phyloP scores from a whole-genome alignment of 2,888 invertebrate species.

The Pelosia muscerda region DNA sequence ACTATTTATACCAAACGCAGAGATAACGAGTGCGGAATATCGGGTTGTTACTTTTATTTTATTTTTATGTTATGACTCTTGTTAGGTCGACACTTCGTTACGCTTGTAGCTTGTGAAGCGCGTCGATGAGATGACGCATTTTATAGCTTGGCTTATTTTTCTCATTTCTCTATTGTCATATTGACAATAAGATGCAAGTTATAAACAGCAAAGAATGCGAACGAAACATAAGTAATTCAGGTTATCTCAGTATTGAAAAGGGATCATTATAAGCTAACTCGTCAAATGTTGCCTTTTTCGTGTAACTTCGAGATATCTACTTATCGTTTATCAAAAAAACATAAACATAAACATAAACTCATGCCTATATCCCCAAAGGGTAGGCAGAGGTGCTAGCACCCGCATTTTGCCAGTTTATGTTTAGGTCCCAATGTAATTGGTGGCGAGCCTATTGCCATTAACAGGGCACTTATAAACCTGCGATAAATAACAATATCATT shows the following conservation, averaged over 20 bases:
- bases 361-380: no score
- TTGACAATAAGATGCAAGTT: background rate
- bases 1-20: slow-evolving; percentile 58
- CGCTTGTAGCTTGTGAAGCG: slow-evolving; percentile 44
- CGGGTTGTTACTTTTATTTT: slow-evolving; percentile 71
- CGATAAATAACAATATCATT: no score
- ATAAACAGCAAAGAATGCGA: no score
- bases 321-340: no score
- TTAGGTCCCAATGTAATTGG: no score
- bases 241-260: background rate
- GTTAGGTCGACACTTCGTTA: slow-evolving; percentile 66
- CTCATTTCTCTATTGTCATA: background rate
- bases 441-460: no score
- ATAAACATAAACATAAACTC: no score
- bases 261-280: background rate
- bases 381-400: no score
- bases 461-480: no score
- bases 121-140: slow-evolving; percentile 31
- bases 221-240: background rate
- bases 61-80: slow-evolving; percentile 68
- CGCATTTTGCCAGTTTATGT: no score
- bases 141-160: slow-evolving; percentile 20
- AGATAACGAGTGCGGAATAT: slow-evolving; percentile 71
- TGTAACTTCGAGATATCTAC: no score
- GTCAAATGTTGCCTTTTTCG: background rate